Evolutionary conservation across 2,888 invertebrate genomes (phyloP).

Genomic region (Neria commutata): DNA sequence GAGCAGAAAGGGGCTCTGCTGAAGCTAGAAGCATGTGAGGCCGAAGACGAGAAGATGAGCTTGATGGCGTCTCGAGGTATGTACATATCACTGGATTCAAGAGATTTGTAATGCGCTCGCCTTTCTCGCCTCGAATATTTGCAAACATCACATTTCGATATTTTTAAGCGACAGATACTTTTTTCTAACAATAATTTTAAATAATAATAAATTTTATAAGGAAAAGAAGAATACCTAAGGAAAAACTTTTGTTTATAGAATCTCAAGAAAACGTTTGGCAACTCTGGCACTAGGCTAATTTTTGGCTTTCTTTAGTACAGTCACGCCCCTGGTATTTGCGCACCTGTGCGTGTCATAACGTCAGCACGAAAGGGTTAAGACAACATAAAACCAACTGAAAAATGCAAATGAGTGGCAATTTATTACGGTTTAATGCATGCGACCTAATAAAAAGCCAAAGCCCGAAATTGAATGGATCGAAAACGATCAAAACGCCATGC

Average conservation of each 20-base stretch:
- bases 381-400: slow-evolving; percentile 31
- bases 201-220: background rate
- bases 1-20: too few relatives aligned
- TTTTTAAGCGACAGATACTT: too few relatives aligned
- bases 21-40: too few relatives aligned
- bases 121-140: too few relatives aligned
- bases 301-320: background rate
- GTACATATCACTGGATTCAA: too few relatives aligned
- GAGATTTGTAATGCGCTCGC: too few relatives aligned
- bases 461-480: slow-evolving; percentile 8
- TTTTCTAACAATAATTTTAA: background rate
- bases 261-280: too few relatives aligned
- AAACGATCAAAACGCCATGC: slow-evolving; percentile 34
- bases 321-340: slow-evolving; percentile 16
- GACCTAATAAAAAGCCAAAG: slow-evolving; percentile 47
- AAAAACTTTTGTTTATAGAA: slow-evolving; percentile 18
- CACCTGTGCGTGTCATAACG: slow-evolving; percentile 25
- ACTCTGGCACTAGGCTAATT: too few relatives aligned
- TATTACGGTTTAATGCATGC: slow-evolving; percentile 34
- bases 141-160: too few relatives aligned
- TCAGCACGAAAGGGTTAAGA: slow-evolving; percentile 26
- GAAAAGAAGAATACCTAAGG: too few relatives aligned
- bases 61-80: background rate
- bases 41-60: background rate
- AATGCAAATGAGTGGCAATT: slow-evolving; percentile 53